Evolutionary conservation across 2,888 invertebrate genomes (phyloP), one percentile per base, ranked within the genome.

Genomic region (Pseudoips prasinana): DNA sequence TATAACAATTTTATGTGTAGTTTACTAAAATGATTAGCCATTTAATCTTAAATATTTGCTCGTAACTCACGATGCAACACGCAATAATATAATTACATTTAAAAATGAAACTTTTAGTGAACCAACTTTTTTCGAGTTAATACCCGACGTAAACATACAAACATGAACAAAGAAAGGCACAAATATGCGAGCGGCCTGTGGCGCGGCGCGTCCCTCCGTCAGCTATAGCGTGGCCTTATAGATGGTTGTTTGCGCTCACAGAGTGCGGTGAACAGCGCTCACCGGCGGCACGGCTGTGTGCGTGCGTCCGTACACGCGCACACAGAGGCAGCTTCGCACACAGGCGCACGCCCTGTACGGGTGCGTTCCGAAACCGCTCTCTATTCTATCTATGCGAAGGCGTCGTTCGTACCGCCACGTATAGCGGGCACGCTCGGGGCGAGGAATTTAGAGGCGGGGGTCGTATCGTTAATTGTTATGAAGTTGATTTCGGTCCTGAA

Each of bases 211-310:
- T 64, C 85, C 87, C 83, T 81, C 76, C 72, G 87, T 85, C 86
- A 77, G 85, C 87, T 87, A 88, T 87, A 88, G 87, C 88, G 88
- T 88, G 88, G 88, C 88, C 88, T 88, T 88, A 88, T 88, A 88
- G 88, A 87, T 88, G 88, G 88, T 88, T 88, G 88, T 88, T 88
- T 88, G 88, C 88, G 88, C 88, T 88, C 87, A 88, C 88, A 88
- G 88, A 88, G 88, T 88, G 88, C 88, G 87, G 88, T 88, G 88
- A 88, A 88, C 88, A 88, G 88, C 87, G 88, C 87, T 87, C 87
- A 86, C 87, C 87, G 87, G 83, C 77, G 64, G 47, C 65, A 60
- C 40, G 68, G 22, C 54, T 60, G 87, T 88, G 87, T 86, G 87
- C 56, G 84, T 58, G 79, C 53, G 55, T 67, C 60, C 68, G 64